Evolutionary conservation across 2,113 vertebrate genomes (phyloP).

Genomic region (Cheilinus undulatus): DNA sequence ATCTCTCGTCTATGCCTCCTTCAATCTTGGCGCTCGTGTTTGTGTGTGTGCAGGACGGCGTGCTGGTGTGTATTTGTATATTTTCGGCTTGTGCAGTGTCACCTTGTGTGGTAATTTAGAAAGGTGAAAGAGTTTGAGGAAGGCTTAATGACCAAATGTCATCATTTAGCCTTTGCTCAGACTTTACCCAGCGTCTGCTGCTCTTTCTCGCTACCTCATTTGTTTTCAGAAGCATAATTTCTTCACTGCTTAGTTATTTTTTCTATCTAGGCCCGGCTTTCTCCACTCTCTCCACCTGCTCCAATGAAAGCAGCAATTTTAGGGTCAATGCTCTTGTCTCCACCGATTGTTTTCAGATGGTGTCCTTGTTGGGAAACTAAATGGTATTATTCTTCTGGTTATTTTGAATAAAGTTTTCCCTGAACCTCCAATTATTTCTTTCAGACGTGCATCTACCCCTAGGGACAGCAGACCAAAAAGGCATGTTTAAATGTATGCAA

Average conservation of each 20-base stretch:
- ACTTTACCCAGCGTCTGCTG: slow-evolving; percentile 5
- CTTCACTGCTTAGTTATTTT: neutral
- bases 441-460: too few relatives aligned
- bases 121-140: slow-evolving; percentile 15
- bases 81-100: slow-evolving; percentile 49
- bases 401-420: too few relatives aligned
- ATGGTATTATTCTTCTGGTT: too few relatives aligned
- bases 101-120: slow-evolving; percentile 45
- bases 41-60: slow-evolving; percentile 17
- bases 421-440: too few relatives aligned
- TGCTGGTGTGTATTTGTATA: slow-evolving; percentile 22
- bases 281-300: neutral
- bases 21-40: slow-evolving; percentile 39
- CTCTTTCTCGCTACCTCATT: slow-evolving; percentile 5
- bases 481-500: too few relatives aligned
- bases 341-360: too few relatives aligned
- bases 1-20: slow-evolving; percentile 61
- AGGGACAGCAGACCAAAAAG: too few relatives aligned
- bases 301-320: slow-evolving; percentile 14
- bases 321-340: too few relatives aligned
- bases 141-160: slow-evolving; percentile 11
- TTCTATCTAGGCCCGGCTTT: neutral
- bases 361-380: too few relatives aligned
- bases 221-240: neutral
- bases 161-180: slow-evolving; percentile 9